Evolutionary conservation across 2,113 vertebrate species (phyloP).

Genomic region (Alosa alosa): DNA sequence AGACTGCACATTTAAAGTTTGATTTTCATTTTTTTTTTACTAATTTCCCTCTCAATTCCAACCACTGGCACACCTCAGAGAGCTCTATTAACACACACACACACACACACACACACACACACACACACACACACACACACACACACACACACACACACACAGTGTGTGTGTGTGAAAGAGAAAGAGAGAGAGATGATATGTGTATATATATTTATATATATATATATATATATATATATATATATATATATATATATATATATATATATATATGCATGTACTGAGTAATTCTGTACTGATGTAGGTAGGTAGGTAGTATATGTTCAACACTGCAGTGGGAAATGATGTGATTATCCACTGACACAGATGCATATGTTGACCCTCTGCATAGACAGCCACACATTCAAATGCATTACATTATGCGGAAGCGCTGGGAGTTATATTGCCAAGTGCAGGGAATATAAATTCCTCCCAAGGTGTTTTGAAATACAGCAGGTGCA

Average conservation of each 20-base stretch:
- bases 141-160: no score
- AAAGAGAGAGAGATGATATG: no score
- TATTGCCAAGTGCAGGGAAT: not conserved
- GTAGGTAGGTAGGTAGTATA: no score
- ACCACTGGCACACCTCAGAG: conserved; percentile 20
- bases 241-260: no score
- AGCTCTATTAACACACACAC: no score
- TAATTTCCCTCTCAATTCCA: conserved; percentile 89
- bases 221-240: not conserved
- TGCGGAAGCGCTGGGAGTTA: not conserved
- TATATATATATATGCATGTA: not conserved
- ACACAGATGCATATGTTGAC: not conserved
- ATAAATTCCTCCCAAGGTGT: not conserved
- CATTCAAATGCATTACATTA: not conserved
- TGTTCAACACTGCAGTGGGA: not conserved
- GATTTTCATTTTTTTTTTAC: conserved; percentile 66
- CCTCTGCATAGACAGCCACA: not conserved
- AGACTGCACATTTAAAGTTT: conserved; percentile 82
- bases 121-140: no score
- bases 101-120: no score
- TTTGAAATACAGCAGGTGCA: not conserved
- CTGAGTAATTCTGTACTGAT: not conserved
- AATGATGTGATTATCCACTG: not conserved
- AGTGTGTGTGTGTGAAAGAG: no score
- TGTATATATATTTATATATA: no score